phyloP scores from a whole-genome alignment of 2,797 vertebrate species.

The Sebastiscus albofasciatus region DNA sequence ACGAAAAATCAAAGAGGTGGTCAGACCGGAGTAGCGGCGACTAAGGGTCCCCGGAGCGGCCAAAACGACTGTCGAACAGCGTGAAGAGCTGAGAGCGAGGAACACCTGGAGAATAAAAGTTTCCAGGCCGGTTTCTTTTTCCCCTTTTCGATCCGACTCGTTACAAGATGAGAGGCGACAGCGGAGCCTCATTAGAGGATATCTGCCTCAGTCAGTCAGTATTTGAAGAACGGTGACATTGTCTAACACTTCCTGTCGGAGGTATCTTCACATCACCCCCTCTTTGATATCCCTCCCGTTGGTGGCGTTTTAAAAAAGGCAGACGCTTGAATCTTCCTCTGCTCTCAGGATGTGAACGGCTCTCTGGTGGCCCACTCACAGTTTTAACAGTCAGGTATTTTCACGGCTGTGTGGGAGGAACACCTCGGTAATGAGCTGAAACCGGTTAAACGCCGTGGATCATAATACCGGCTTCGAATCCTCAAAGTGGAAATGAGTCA shows the following conservation, averaged over 20 bases:
- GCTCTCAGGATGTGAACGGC: slow-evolving; percentile 24
- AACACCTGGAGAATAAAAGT: background rate
- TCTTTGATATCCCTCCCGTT: background rate
- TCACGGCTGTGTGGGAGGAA: slow-evolving; percentile 13
- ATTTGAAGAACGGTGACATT: slow-evolving; percentile 14
- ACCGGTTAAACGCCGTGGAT: background rate
- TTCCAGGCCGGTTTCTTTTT: background rate
- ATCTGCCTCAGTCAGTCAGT: background rate
- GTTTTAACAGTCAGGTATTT: background rate
- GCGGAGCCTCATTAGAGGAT: slow-evolving; percentile 21
- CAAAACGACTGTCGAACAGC: background rate
- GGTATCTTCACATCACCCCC: background rate
- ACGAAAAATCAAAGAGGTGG: slow-evolving; percentile 2
- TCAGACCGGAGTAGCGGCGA: background rate
- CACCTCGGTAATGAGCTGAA: slow-evolving; percentile 23
- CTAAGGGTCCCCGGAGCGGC: background rate
- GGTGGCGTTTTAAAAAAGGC: background rate
- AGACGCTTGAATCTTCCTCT: background rate
- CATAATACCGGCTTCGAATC: background rate
- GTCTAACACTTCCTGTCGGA: slow-evolving; percentile 13
- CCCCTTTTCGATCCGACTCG: background rate
- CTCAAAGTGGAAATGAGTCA: background rate
- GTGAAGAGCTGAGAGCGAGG: background rate
- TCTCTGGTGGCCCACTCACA: slow-evolving; percentile 28
- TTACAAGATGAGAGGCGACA: slow-evolving; percentile 1